Percentiles rank a stretch among this genome's conserved stretches.
phyloP scores from a whole-genome alignment of 2,888 invertebrate genomes.

The Incurvaria masculella region DNA sequence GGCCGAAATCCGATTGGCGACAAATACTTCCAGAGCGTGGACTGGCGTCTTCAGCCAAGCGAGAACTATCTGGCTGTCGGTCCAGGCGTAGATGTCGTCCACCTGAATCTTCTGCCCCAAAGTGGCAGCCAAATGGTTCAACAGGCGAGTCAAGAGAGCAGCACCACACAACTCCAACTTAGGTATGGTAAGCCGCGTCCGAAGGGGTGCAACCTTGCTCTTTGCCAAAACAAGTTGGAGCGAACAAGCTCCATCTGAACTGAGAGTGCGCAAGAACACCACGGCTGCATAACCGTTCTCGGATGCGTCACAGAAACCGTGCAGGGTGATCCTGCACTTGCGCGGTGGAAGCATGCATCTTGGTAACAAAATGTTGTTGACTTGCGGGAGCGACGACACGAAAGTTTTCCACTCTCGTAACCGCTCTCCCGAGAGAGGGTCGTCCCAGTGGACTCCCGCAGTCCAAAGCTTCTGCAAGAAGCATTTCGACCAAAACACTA shows the following conservation, averaged over 20 bases:
- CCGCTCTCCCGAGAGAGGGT: not conserved
- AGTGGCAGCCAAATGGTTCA: not conserved
- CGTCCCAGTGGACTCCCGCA: not conserved
- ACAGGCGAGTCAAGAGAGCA: not conserved
- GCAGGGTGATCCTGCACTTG: not conserved
- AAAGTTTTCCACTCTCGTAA: not conserved
- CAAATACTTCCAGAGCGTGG: slow-evolving; percentile 4
- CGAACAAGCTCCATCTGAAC: not conserved
- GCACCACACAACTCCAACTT: slow-evolving; percentile 5
- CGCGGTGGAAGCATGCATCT: not conserved
- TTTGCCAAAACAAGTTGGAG: slow-evolving; percentile 3
- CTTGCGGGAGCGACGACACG: not conserved
- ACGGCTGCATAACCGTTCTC: slow-evolving; percentile 4
- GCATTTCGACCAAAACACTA: slow-evolving; percentile 2
- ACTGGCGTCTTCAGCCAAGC: not conserved
- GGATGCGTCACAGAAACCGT: slow-evolving; percentile 5
- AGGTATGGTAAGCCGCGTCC: slow-evolving; percentile 3
- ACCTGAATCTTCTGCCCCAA: not conserved
- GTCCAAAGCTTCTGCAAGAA: slow-evolving; percentile 5
- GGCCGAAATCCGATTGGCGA: slow-evolving; percentile 2
- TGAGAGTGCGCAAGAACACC: not conserved
- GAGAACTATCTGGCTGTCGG: not conserved
- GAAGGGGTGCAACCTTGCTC: slow-evolving; percentile 6
- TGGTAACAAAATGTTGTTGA: not conserved
- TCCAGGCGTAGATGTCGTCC: not conserved